Conservation (phyloP, 2,797 vertebrate species). For the Paguma larvata region DNA sequence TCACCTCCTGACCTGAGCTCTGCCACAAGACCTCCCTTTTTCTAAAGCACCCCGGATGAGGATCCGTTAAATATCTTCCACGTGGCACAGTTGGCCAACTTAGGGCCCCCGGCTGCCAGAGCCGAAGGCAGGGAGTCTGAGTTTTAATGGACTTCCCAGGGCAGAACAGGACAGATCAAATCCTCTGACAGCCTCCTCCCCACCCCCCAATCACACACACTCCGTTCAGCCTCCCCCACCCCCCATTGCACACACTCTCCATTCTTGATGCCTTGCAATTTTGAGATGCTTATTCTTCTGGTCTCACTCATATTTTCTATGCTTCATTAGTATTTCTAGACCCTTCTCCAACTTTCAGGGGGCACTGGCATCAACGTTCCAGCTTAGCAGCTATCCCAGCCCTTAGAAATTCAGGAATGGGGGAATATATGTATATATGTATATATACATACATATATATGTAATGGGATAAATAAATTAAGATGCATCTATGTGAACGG, state of each 20-base stretch:
- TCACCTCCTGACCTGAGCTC: background rate
- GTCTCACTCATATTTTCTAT: background rate
- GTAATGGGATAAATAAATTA: background rate
- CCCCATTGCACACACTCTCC: background rate
- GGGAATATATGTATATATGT: background rate
- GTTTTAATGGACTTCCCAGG: background rate
- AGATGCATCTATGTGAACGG: background rate
- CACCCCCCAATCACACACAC: background rate
- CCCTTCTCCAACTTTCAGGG: background rate
- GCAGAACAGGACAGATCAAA: background rate
- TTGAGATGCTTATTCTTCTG: background rate
- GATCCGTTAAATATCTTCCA: background rate
- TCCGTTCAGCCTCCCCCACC: background rate
- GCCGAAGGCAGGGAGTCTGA: background rate
- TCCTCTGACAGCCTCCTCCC: background rate
- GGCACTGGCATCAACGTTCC: background rate
- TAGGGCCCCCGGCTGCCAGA: background rate
- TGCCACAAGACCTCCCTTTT: background rate
- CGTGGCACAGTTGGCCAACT: background rate
- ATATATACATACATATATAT: background rate
- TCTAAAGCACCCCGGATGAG: background rate
- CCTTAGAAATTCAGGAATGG: slow-evolving; percentile 44
- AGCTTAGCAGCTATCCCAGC: background rate
- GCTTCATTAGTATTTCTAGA: slow-evolving; percentile 41
- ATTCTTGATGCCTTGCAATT: background rate